phyloP scores from a whole-genome alignment of 2,888 invertebrate genomes.

The Parelbella ahira region DNA sequence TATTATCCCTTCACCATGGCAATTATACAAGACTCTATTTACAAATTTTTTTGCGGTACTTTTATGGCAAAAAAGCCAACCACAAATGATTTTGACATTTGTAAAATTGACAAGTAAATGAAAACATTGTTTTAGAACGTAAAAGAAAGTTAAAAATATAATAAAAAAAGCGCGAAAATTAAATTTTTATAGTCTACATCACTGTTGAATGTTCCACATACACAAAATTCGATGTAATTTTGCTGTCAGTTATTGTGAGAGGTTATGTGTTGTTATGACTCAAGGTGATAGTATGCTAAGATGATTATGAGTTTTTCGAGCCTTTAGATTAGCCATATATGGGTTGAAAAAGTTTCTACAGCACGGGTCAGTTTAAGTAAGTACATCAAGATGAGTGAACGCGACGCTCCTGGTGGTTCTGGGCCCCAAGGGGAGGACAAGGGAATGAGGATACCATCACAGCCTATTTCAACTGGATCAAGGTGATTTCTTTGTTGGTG shows the following conservation, averaged over 20 bases:
- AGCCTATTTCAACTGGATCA: slow-evolving; percentile 58
- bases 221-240: not conserved
- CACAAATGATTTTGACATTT: too few relatives aligned
- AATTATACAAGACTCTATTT: too few relatives aligned
- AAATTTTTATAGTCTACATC: not conserved
- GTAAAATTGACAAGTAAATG: slow-evolving; percentile 74
- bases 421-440: slow-evolving; percentile 47
- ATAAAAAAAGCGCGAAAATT: not conserved
- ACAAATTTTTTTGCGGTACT: too few relatives aligned
- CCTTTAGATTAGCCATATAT: slow-evolving; percentile 55
- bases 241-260: slow-evolving; percentile 30
- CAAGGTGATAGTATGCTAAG: slow-evolving; percentile 44
- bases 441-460: slow-evolving; percentile 45
- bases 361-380: slow-evolving; percentile 43
- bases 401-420: slow-evolving; percentile 54
- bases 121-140: slow-evolving; percentile 43
- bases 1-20: too few relatives aligned
- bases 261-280: slow-evolving; percentile 62
- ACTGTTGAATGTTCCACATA: slow-evolving; percentile 7
- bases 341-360: slow-evolving; percentile 48
- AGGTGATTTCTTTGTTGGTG: slow-evolving; percentile 40
- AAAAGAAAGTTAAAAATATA: slow-evolving; percentile 1
- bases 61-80: too few relatives aligned
- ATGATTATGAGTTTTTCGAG: slow-evolving; percentile 58
- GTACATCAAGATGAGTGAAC: slow-evolving; percentile 58